Evolutionary conservation across 1,140 invertebrate genomes (phyloP).

Genomic region (Oryzaephilus surinamensis): DNA sequence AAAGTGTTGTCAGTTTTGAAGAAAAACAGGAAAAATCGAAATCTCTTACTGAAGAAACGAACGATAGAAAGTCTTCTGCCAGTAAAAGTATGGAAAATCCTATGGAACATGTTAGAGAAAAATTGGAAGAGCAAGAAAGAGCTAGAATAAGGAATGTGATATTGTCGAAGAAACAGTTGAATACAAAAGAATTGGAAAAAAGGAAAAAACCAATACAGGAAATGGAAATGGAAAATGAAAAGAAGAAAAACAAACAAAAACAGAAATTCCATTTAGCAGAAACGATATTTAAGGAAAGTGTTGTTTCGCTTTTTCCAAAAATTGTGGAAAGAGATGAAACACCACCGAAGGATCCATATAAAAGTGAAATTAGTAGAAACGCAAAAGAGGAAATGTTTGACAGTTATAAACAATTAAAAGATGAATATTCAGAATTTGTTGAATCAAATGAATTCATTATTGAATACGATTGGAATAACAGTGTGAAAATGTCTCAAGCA

Average conservation of each 20-base stretch:
- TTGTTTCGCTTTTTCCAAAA: conserved; percentile 32
- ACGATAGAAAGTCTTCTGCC: conserved; percentile 6
- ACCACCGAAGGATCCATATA: conserved; percentile 26
- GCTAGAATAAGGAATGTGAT: conserved; percentile 39
- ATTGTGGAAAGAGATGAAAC: conserved; percentile 24
- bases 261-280: conserved; percentile 25
- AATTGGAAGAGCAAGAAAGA: conserved; percentile 34
- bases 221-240: conserved; percentile 33
- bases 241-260: conserved; percentile 34
- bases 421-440: too few relatives aligned
- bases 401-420: too few relatives aligned
- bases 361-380: conserved; percentile 10
- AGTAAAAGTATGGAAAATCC: conserved; percentile 25
- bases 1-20: conserved; percentile 24
- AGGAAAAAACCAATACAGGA: conserved; percentile 35
- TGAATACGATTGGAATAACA: too few relatives aligned
- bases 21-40: conserved; percentile 14
- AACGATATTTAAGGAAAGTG: conserved; percentile 26
- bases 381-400: too few relatives aligned
- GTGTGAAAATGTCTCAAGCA: too few relatives aligned
- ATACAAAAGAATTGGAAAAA: conserved; percentile 37
- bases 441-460: too few relatives aligned
- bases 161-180: conserved; percentile 38
- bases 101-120: conserved; percentile 32
- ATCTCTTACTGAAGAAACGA: conserved; percentile 10